A percentile compares a stretch with the other conserved stretches of the same genome.
Conservation (phyloP, 2,888 invertebrate species). For the Sesamia inferens region DNA sequence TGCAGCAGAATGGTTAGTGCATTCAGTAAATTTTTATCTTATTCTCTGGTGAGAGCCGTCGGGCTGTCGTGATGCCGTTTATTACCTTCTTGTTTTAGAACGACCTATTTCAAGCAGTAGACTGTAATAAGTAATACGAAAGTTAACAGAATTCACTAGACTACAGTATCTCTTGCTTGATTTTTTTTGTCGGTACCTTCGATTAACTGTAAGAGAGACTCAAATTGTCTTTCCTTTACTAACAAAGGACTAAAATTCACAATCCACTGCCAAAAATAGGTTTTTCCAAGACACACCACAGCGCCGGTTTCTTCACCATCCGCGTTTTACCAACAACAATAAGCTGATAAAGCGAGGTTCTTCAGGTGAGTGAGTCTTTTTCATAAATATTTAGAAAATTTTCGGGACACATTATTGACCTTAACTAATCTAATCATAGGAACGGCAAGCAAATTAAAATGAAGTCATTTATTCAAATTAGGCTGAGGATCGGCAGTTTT, state of each 20-base stretch:
- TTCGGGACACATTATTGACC: neutral
- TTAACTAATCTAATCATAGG: neutral
- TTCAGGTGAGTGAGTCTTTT: neutral
- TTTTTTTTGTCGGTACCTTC: too few relatives aligned
- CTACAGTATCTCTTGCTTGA: neutral
- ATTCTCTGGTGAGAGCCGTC: neutral
- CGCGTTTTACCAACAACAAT: neutral
- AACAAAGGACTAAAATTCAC: neutral
- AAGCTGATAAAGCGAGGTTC: neutral
- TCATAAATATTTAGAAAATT: neutral
- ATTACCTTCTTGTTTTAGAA: neutral
- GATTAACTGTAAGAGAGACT: too few relatives aligned
- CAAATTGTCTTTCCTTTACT: too few relatives aligned
- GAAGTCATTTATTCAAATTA: too few relatives aligned
- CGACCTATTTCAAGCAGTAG: constrained; percentile 2
- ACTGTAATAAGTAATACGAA: neutral
- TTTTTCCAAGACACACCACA: neutral
- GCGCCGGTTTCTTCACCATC: neutral
- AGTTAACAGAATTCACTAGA: neutral
- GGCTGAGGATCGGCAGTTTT: too few relatives aligned
- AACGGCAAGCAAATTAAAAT: too few relatives aligned
- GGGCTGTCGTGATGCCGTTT: neutral
- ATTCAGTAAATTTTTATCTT: constrained; percentile 14
- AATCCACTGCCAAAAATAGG: neutral
- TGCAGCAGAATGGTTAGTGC: constrained; percentile 87